phyloP scores from a whole-genome alignment of 2,797 vertebrate species.

The Thamnophis elegans region DNA sequence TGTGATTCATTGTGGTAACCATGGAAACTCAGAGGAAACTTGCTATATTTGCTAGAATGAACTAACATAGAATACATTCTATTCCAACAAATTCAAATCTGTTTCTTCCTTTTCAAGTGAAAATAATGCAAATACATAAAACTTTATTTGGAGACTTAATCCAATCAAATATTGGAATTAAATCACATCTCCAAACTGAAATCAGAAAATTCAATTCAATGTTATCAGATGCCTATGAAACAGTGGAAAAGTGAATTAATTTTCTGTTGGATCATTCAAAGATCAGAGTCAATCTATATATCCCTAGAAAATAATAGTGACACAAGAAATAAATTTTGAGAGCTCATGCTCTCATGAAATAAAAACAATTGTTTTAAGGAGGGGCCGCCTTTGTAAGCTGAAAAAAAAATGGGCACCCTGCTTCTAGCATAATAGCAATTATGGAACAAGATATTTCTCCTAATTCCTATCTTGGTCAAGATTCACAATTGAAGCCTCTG shows the following conservation, averaged over 20 bases:
- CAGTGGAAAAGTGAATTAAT: neutral
- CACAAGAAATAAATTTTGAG: neutral
- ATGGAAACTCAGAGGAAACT: slow-evolving; percentile 65
- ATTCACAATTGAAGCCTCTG: neutral
- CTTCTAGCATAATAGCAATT: neutral
- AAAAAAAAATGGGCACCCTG: neutral
- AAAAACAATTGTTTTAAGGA: neutral
- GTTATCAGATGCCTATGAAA: neutral
- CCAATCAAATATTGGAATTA: neutral
- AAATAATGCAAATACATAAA: neutral
- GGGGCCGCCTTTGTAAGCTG: neutral
- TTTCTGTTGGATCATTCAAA: neutral
- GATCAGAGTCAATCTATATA: neutral
- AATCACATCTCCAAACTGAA: neutral
- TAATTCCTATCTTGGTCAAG: neutral
- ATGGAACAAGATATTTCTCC: neutral
- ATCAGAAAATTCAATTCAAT: neutral
- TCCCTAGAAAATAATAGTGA: neutral
- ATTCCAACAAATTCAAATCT: neutral
- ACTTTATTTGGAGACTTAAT: neutral
- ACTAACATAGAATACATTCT: neutral
- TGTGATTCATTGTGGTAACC: slow-evolving; percentile 61
- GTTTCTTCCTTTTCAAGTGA: neutral
- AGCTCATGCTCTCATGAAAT: too few species aligned
- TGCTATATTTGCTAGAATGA: slow-evolving; percentile 55